Base-by-base conservation (phyloP, 2,888 invertebrate species). In the Sphaerophoria taeniata region DNA sequence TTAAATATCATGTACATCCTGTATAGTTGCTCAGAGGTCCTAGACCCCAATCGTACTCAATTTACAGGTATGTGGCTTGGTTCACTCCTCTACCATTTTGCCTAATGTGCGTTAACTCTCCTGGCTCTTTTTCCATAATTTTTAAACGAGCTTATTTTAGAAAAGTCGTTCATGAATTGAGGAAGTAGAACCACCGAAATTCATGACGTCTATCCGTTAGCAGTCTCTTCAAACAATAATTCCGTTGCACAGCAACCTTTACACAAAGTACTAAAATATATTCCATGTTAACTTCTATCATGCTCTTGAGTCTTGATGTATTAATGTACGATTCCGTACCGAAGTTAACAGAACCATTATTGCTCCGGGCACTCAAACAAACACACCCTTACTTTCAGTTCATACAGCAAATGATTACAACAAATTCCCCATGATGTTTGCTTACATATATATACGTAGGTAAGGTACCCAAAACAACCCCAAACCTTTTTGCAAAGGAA, bases 391-490 rank as follows among this genome's bases (percentile, higher is more conserved):
- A 53, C 14, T 9, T 2, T 24, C 24, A 24, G 11, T 4, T 16
- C 14, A 33, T n/a, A 56, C 31, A 4, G 6, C 49, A 16, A 16
- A 39, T 7, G 7, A 7, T 7, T 16, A 65, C 49, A 65, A 34
- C 6, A 63, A 63, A 47, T 11, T 34, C 14, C 45, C 49, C 9
- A 16, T 16, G 33, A 34, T 65, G 49, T 49, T 65, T 49, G 65
- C 34, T 49, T 36, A 65, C 65, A 49, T 65, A 65, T 65, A 49
- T 65, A 34, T n/a, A n/a, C n/a, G n/a, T n/a, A n/a, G n/a, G n/a
- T n/a, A n/a, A n/a, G n/a, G n/a, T n/a, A 24, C 24, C 24, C 2
- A 24, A 24, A 2, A 65, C 49, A 65, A 49, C 49, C 49, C 6
- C 43, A 43, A 12, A 49, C 39, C 39, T 36, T 33, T 47, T 47